These are phyloP conservation scores for Zelostemma sp. DNA, from an alignment of 1,140 invertebrate species.

Conservation along the genomic window DNA sequence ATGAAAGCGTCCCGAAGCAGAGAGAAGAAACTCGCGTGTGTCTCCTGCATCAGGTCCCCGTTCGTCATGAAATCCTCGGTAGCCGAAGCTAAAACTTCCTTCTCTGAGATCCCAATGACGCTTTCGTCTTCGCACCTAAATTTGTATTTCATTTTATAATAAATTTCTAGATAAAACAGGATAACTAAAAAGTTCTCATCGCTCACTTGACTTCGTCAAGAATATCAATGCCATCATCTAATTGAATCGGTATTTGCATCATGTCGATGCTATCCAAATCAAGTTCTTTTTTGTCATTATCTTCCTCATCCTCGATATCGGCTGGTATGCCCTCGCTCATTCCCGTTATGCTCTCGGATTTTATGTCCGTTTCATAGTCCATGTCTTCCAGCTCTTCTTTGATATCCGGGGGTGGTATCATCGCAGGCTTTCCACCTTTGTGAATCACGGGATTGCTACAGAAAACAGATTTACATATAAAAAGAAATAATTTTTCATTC, in stretches of 20 bases:
- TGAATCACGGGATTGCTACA: slow-evolving; percentile 51
- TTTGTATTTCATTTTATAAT: background rate
- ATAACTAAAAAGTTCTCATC: slow-evolving; percentile 32
- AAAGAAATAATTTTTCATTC: no score
- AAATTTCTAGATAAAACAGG: slow-evolving; percentile 8
- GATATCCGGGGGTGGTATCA: slow-evolving; percentile 52
- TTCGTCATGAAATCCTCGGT: slow-evolving; percentile 55
- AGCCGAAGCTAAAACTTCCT: slow-evolving; percentile 51
- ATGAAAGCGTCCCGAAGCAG: slow-evolving; percentile 85
- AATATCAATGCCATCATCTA: slow-evolving; percentile 74
- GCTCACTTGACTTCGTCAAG: slow-evolving; percentile 71
- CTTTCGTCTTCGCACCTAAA: slow-evolving; percentile 59
- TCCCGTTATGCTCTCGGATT: slow-evolving; percentile 49
- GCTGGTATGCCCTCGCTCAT: slow-evolving; percentile 48
- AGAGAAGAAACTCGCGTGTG: slow-evolving; percentile 86
- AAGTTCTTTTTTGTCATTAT: slow-evolving; percentile 63
- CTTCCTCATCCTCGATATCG: slow-evolving; percentile 55
- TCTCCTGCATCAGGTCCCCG: slow-evolving; percentile 77
- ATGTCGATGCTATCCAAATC: slow-evolving; percentile 76
- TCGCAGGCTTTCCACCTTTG: slow-evolving; percentile 46
- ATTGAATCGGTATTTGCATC: slow-evolving; percentile 76
- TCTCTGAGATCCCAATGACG: slow-evolving; percentile 62
- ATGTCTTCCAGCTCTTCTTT: slow-evolving; percentile 66
- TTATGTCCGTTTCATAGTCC: slow-evolving; percentile 58
- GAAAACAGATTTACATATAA: slow-evolving; percentile 13